Conservation (phyloP, 2,797 vertebrate species). For the Neolamprologus multifasciatus region DNA sequence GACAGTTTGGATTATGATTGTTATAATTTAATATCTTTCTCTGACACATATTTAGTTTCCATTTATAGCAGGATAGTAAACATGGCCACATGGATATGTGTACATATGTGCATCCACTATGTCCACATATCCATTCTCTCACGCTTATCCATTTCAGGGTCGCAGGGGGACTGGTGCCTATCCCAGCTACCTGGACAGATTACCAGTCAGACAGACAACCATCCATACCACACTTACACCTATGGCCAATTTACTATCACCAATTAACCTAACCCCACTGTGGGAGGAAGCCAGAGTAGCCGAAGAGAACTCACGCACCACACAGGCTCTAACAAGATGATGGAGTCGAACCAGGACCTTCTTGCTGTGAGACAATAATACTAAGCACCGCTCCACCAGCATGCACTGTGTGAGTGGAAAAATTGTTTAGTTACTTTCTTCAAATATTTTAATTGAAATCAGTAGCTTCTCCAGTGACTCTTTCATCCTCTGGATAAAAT, state of each 20-base stretch:
- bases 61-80: neutral
- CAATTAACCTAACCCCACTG: neutral
- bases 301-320: neutral
- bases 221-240: neutral
- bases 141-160: neutral
- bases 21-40: neutral
- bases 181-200: neutral
- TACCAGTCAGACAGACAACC: neutral
- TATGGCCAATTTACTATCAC: neutral
- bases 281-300: neutral
- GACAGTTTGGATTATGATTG: neutral
- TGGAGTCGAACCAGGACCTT: neutral
- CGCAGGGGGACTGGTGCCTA: neutral
- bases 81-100: neutral
- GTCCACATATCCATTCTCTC: neutral
- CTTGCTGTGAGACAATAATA: neutral
- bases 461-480: neutral
- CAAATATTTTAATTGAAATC: neutral
- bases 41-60: neutral
- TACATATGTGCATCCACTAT: neutral
- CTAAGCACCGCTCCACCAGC: neutral
- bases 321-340: neutral
- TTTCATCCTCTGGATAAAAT: neutral
- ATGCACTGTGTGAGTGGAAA: neutral
- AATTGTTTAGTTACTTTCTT: neutral